Evolutionary conservation across 2,888 invertebrate species (phyloP).

Genomic region (Escarpia spicata): DNA sequence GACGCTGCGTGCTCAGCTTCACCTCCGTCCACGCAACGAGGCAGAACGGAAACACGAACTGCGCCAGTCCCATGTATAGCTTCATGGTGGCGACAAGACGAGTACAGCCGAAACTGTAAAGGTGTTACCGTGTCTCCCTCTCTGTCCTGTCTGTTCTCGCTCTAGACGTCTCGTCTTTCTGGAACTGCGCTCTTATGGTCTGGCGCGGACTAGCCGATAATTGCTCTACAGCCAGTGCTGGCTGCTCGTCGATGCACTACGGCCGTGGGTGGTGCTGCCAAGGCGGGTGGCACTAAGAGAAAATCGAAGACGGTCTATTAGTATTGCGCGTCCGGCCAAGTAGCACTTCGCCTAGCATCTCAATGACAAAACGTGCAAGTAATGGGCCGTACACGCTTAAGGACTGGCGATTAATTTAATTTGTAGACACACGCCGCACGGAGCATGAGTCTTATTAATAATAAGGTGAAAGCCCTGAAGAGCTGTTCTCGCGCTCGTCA

Average conservation of each 20-base stretch:
- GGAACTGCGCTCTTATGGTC: neutral
- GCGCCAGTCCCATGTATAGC: neutral
- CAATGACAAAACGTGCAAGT: constrained; percentile 11
- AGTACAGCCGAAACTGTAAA: neutral
- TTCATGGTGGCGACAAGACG: neutral
- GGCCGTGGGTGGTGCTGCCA: neutral
- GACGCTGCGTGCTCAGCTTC: neutral
- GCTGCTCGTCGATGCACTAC: neutral
- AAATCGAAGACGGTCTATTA: constrained; percentile 13
- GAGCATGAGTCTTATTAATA: constrained; percentile 16
- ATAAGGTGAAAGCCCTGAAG: constrained; percentile 13
- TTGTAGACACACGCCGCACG: constrained; percentile 12
- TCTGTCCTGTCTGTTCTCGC: neutral
- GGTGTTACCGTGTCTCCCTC: neutral
- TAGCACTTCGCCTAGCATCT: neutral
- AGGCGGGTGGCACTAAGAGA: constrained; percentile 6
- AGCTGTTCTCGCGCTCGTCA: constrained; percentile 6
- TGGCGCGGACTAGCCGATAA: neutral
- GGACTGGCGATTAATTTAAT: constrained; percentile 16
- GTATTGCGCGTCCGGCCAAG: constrained; percentile 16
- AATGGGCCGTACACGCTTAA: constrained; percentile 3
- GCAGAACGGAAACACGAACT: neutral
- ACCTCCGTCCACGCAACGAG: neutral
- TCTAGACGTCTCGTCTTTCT: neutral
- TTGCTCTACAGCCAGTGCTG: neutral